phyloP scores from a whole-genome alignment of 2,888 invertebrate genomes.

The Diplazon laetatorius region DNA sequence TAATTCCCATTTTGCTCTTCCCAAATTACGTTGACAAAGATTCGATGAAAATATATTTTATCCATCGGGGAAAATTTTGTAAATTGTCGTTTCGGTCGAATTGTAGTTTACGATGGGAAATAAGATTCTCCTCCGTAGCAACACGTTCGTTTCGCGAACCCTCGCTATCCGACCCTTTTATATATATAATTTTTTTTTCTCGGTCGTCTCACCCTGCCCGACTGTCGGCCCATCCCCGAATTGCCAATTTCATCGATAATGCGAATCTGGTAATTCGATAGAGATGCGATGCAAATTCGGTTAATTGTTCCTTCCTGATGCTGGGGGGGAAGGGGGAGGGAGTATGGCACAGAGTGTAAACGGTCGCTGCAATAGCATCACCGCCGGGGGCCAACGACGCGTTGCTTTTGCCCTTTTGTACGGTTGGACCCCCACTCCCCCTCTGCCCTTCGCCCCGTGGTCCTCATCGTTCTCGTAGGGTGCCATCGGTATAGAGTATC shows the following conservation, averaged over 20 bases:
- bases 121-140: slow-evolving; percentile 70
- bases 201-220: slow-evolving; percentile 67
- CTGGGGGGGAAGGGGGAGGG: slow-evolving; percentile 48
- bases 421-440: neutral
- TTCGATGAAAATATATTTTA: too few relatives aligned
- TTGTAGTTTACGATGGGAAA: slow-evolving; percentile 70
- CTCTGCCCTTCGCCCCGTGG: too few relatives aligned
- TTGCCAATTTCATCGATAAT: slow-evolving; percentile 82
- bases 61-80: neutral
- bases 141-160: slow-evolving; percentile 70
- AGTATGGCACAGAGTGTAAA: slow-evolving; percentile 48
- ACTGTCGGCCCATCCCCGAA: slow-evolving; percentile 77
- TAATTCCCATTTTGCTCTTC: too few relatives aligned
- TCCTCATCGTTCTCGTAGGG: slow-evolving; percentile 28
- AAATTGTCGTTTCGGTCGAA: slow-evolving; percentile 33
- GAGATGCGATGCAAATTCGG: slow-evolving; percentile 82
- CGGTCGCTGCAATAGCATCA: slow-evolving; percentile 37
- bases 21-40: too few relatives aligned
- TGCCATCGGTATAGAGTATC: slow-evolving; percentile 58
- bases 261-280: slow-evolving; percentile 82
- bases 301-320: slow-evolving; percentile 80
- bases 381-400: slow-evolving; percentile 25
- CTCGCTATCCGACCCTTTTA: slow-evolving; percentile 60
- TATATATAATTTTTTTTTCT: slow-evolving; percentile 67
- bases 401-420: slow-evolving; percentile 62